Conservation (phyloP, 2,797 vertebrate species). For the Vespertilio murinus region DNA sequence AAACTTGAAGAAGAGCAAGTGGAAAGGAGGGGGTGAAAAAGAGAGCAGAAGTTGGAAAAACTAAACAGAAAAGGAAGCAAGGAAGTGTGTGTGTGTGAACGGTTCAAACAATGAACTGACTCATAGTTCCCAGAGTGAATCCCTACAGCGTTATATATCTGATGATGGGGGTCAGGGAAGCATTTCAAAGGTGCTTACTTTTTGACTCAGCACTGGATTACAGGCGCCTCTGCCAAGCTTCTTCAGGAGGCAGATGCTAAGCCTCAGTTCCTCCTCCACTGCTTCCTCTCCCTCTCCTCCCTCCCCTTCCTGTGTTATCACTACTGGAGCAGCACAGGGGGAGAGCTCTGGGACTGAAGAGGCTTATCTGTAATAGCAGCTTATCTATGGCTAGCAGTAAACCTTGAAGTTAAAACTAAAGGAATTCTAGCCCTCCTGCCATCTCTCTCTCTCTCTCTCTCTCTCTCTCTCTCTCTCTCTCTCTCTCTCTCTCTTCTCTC, state of each 20-base stretch:
- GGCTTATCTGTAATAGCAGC: conserved; percentile 74
- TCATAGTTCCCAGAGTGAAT: background rate
- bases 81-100: background rate
- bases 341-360: conserved; percentile 47
- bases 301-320: conserved; percentile 8
- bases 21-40: background rate
- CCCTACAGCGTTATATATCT: background rate
- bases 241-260: conserved; percentile 5
- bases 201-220: conserved; percentile 52
- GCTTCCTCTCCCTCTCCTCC: background rate
- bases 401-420: conserved; percentile 76
- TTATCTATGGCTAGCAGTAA: conserved; percentile 71
- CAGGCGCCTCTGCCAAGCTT: conserved; percentile 42
- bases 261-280: background rate
- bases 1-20: conserved; percentile 44
- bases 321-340: conserved; percentile 39
- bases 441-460: background rate
- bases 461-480: no score
- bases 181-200: conserved; percentile 65
- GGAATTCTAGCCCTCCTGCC: conserved; percentile 55
- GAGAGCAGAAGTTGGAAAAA: background rate
- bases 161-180: conserved; percentile 47
- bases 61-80: conserved; percentile 40
- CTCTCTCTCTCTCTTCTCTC: no score
- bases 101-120: conserved; percentile 15